phyloP scores from a whole-genome alignment of 2,113 vertebrate species.

The Petrocephalus microphthalmus region DNA sequence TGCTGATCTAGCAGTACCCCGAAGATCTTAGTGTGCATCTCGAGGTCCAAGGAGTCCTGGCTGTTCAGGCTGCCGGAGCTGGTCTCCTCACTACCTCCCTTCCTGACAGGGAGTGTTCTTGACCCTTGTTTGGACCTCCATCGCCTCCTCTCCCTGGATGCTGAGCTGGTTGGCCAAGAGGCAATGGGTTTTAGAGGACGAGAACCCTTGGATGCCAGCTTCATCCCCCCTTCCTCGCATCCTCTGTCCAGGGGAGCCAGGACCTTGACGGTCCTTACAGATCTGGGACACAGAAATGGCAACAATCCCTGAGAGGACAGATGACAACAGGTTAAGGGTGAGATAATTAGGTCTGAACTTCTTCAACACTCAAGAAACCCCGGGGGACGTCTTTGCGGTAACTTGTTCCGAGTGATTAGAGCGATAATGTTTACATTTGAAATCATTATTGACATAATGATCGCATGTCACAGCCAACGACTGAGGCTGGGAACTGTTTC shows the following conservation, averaged over 20 bases:
- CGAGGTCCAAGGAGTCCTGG: slow-evolving; percentile 46
- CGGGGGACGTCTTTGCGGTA: background rate
- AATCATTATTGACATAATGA: background rate
- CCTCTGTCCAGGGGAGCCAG: slow-evolving; percentile 47
- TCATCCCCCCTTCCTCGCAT: slow-evolving; percentile 12
- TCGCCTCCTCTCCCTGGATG: slow-evolving; percentile 30
- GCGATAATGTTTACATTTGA: background rate
- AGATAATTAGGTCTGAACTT: background rate
- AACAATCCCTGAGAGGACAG: slow-evolving; percentile 29
- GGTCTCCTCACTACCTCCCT: slow-evolving; percentile 49
- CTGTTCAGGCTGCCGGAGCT: slow-evolving; percentile 47
- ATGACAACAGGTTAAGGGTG: background rate
- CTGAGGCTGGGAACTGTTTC: background rate
- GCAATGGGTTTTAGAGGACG: slow-evolving; percentile 47
- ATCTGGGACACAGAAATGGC: slow-evolving; percentile 17
- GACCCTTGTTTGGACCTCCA: slow-evolving; percentile 28
- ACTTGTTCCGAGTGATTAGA: background rate
- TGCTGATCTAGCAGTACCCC: background rate
- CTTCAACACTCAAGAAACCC: background rate
- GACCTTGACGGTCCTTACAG: slow-evolving; percentile 44
- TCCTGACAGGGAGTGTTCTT: slow-evolving; percentile 20
- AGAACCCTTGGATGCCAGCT: slow-evolving; percentile 30
- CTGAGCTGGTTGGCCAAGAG: slow-evolving; percentile 35
- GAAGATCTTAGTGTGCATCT: slow-evolving; percentile 30
- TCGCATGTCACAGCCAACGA: background rate